phyloP scores from a whole-genome alignment of 2,113 vertebrate species.

The Anseranas semipalmata region DNA sequence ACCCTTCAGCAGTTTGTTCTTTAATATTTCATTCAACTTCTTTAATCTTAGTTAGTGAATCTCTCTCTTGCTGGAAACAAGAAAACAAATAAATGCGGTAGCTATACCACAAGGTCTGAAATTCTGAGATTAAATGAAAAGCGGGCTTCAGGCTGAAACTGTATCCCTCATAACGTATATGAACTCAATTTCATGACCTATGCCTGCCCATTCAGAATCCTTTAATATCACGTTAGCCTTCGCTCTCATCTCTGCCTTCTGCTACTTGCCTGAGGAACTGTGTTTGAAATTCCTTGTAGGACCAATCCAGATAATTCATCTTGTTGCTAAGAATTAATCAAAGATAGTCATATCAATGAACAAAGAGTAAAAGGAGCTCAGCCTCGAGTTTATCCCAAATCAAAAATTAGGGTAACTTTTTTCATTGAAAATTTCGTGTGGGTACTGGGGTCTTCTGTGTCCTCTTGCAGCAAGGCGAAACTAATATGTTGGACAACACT shows the following conservation, averaged over 20 bases:
- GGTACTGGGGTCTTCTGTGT: not conserved
- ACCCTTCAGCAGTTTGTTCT: slow-evolving; percentile 29
- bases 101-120: slow-evolving; percentile 11
- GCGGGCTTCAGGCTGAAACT: slow-evolving; percentile 39
- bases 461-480: not conserved
- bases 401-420: not conserved
- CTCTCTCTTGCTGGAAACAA: not conserved
- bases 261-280: not conserved
- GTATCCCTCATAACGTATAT: slow-evolving; percentile 21
- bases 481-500: not conserved
- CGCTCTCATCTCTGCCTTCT: not conserved
- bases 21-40: slow-evolving; percentile 35
- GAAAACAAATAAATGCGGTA: slow-evolving; percentile 57
- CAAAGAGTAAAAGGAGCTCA: not conserved
- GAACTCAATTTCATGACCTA: slow-evolving; percentile 38
- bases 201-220: not conserved
- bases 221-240: slow-evolving; percentile 15
- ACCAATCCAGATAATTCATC: slow-evolving; percentile 8
- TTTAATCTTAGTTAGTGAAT: slow-evolving; percentile 41
- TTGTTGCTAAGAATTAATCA: not conserved
- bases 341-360: not conserved
- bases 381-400: not conserved
- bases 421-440: not conserved
- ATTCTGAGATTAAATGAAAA: slow-evolving; percentile 52
- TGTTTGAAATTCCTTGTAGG: not conserved